Evolutionary conservation across 2,888 invertebrate genomes (phyloP), one percentile per base, ranked within the genome.

Genomic region (Drosophila merina): DNA sequence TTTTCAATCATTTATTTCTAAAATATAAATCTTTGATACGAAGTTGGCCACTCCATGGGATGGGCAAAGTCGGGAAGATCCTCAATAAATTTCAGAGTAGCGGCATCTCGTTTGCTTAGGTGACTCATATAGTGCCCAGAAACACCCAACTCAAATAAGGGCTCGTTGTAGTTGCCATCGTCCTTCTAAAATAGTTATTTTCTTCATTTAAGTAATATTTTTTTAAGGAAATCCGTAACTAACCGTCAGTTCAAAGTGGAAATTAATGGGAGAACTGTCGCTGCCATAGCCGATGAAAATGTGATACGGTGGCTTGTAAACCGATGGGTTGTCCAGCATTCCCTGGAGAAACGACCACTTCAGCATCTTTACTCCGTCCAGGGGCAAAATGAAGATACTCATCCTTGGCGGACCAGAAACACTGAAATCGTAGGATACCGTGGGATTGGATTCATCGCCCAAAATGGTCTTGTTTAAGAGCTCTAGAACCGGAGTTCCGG

Each of bases 31-130:
- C 90, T 76, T 73, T 92, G 89, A 71, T 93, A 93, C 10, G 91
- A 90, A 30, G 92, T 92, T 8, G 93, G 90, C 92, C 93, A 93
- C 47, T 93, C 91, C 86, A 92, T 92, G 93, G 12, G 91, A 78
- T 1, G 94, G 93, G 78, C 50, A 51, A 70, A 93, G 92, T 74
- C 91, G 86, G 25, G 88, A 75, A 71, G 28, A 49, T 62, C n/a
- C 30, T 20, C 26, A 33, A 62, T 45, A 93, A 93, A 92, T n/a
- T 90, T 74, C 44, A 89, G 72, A 72, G 92, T 92, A 36, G 91
- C 88, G 3, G 86, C 86, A n/a, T 93, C 92, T 50, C 92, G 90
- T 1, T 87, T 69, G 62, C 91, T 89, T 12, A 91, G 89, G 9
- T 72, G 50, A 20, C 48, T 26, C 40, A 92, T 88, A 64, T 92